phyloP scores from a whole-genome alignment of 2,113 vertebrate genomes.

The Acanthochromis polyacanthus region DNA sequence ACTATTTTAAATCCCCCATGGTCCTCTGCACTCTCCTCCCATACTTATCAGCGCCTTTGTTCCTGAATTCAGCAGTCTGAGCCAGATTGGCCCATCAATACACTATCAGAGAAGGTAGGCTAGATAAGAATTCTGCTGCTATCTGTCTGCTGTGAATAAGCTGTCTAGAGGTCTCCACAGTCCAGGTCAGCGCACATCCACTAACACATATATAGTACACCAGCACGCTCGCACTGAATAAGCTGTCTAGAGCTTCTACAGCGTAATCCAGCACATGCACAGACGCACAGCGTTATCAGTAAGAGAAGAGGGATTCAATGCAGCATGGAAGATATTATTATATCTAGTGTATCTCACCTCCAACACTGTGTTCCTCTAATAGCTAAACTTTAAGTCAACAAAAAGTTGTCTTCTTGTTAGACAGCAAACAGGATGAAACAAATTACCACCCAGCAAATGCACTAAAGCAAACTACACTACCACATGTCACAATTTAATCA shows the following conservation, averaged over 20 bases:
- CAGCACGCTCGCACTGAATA: slow-evolving; percentile 48
- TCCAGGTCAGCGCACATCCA: slow-evolving; percentile 55
- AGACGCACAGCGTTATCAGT: slow-evolving; percentile 60
- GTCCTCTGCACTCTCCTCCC: slow-evolving; percentile 52
- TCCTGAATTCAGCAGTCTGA: slow-evolving; percentile 77
- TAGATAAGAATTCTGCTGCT: slow-evolving; percentile 77
- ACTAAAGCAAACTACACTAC: neutral
- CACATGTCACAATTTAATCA: neutral
- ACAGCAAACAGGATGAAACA: neutral
- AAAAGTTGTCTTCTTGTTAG: slow-evolving; percentile 52
- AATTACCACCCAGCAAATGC: neutral
- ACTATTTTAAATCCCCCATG: slow-evolving; percentile 48
- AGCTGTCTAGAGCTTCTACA: slow-evolving; percentile 42
- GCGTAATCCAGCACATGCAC: slow-evolving; percentile 60
- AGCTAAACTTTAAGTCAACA: slow-evolving; percentile 56
- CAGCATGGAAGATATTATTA: slow-evolving; percentile 61
- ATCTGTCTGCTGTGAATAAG: slow-evolving; percentile 80
- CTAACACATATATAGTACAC: slow-evolving; percentile 42
- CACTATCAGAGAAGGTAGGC: slow-evolving; percentile 77
- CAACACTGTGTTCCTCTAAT: slow-evolving; percentile 56
- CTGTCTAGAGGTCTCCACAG: slow-evolving; percentile 75
- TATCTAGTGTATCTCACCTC: slow-evolving; percentile 69
- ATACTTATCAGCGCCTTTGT: slow-evolving; percentile 76
- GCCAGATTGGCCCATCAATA: slow-evolving; percentile 81
- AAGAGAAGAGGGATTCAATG: slow-evolving; percentile 50